These are phyloP conservation scores for Aptenodytes forsteri DNA, from an alignment of 2,113 vertebrate species.

Conservation along the genomic window DNA sequence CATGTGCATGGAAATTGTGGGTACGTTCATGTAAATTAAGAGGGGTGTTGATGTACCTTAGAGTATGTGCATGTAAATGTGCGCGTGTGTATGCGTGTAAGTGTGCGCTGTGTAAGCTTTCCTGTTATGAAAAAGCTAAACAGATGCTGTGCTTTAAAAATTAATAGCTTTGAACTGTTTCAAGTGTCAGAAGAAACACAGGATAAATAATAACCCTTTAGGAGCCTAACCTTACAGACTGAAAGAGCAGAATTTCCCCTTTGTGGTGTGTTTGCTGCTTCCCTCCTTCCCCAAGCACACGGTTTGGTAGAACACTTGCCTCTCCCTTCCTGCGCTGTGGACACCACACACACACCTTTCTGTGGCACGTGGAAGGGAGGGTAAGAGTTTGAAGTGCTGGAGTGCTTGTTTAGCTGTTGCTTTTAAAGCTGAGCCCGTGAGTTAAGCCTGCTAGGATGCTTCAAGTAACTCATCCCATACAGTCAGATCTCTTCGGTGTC, in stretches of 20 bases:
- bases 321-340: background rate
- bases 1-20: background rate
- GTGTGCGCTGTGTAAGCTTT: slow-evolving; percentile 49
- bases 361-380: background rate
- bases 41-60: background rate
- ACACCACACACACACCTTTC: background rate
- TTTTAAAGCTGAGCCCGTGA: background rate
- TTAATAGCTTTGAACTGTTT: slow-evolving; percentile 80
- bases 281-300: background rate
- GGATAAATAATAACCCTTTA: slow-evolving; percentile 64
- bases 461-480: background rate
- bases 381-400: background rate
- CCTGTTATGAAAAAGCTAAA: slow-evolving; percentile 62
- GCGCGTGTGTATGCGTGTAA: background rate
- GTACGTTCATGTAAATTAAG: background rate
- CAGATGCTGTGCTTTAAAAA: slow-evolving; percentile 82
- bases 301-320: background rate
- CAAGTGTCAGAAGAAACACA: slow-evolving; percentile 77
- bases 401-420: background rate
- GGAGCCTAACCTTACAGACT: background rate
- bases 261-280: background rate
- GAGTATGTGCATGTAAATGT: background rate
- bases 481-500: background rate
- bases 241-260: background rate
- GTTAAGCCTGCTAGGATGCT: background rate